Base-by-base conservation (phyloP, 2,888 invertebrate genomes). In the Bursaphelenchus okinawaensis region DNA sequence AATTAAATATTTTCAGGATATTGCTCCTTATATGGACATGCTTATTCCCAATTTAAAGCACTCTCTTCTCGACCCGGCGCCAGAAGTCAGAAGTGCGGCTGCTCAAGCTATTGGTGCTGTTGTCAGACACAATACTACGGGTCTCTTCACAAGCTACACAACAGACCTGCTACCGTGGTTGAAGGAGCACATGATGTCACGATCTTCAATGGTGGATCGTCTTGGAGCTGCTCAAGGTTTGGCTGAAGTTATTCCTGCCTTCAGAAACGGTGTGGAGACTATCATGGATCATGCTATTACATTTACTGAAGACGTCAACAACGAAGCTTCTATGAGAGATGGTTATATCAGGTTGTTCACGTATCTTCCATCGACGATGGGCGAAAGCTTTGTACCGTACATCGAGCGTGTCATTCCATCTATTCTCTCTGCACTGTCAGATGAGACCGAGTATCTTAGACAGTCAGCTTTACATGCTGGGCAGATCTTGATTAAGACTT, bases 311-410 rank as follows among this genome's bases (percentile, higher is more conserved):
- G 69, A 70, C 29, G 64, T 77, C 0, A 83, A 84, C 68, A 82
- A 84, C 22, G 67, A 66, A 91, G 58, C 98, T 0, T 93, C 94
- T 84, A 95, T 98, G 1, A 92, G 96, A 82, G 98, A 98, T 85
- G 98, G 98, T 52, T 99, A 99, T 86, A 94, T 99, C 69, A 94
- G 98, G 93, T 93, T 98, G 92, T 99, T 95, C 84, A 96, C 98
- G 82, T 99, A 96, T 86, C 91, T 98, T 89, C 98, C 98, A 2
- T 90, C 90, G 68, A 93, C 94, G 12, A 96, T 99, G 85, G 92
- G 92, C 7, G 89, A 90, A 71, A 92, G 93, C 83, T 99, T 99
- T 85, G 90, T 91, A 0, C 91, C 91, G 0, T 99, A 95, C 85
- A 91, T 95, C 80, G 91, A 94, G 0, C 91, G 92, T 83, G 95